phyloP scores from a whole-genome alignment of 2,888 invertebrate genomes.

The Coenonympha glycerion region DNA sequence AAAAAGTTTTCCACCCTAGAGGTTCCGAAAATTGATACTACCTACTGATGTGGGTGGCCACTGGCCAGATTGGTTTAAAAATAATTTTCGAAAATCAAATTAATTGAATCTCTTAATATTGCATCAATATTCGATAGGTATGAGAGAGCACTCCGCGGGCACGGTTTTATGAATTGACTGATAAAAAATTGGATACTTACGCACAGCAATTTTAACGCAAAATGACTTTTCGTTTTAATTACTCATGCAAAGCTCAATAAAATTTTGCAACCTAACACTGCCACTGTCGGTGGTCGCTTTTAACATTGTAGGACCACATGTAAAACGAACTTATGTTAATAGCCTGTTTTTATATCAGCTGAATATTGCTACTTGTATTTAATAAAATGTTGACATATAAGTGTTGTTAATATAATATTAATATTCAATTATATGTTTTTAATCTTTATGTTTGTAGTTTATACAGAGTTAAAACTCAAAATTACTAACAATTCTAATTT shows the following conservation, averaged over 20 bases:
- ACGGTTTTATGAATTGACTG: conserved; percentile 39
- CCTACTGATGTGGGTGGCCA: not conserved
- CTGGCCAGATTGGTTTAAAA: not conserved
- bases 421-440: no score
- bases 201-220: no score
- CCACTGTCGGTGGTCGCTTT: conserved; percentile 6
- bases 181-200: conserved; percentile 40
- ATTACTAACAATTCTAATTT: no score
- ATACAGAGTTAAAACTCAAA: no score
- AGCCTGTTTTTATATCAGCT: conserved; percentile 1
- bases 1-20: not conserved
- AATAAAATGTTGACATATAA: no score
- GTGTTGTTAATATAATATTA: no score
- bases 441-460: no score
- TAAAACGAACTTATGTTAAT: no score
- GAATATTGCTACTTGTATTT: no score
- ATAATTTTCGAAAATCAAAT: conserved; percentile 3
- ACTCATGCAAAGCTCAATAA: conserved; percentile 30
- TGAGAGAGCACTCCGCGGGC: conserved; percentile 19
- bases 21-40: not conserved
- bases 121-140: no score
- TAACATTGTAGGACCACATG: not conserved
- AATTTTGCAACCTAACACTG: conserved; percentile 26
- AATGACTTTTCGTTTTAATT: conserved; percentile 54
- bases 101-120: conserved; percentile 9